phyloP scores from a whole-genome alignment of 2,113 vertebrate genomes.

The Phycodurus eques region DNA sequence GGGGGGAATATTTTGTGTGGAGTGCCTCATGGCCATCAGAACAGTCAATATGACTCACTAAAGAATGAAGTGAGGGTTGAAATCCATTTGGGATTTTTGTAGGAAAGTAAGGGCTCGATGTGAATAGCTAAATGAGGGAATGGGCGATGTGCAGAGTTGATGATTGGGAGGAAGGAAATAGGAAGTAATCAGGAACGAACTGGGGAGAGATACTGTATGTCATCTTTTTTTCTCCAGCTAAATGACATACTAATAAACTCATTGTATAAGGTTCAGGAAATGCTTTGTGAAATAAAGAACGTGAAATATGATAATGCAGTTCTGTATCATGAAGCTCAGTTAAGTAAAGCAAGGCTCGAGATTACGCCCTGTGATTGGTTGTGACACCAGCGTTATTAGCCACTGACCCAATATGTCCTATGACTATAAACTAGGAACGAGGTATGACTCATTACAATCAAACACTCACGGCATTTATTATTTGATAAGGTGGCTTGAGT shows the following conservation, averaged over 20 bases:
- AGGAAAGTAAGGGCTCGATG: conserved; percentile 26
- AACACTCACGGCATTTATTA: conserved; percentile 19
- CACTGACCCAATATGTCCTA: too few species aligned
- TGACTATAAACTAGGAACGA: neutral
- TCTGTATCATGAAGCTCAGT: conserved; percentile 18
- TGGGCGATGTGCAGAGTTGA: conserved; percentile 13
- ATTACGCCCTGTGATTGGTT: neutral
- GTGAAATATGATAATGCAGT: neutral
- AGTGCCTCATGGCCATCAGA: conserved; percentile 43
- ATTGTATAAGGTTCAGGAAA: conserved; percentile 18
- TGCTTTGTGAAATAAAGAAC: conserved; percentile 11
- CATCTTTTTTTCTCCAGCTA: conserved; percentile 32
- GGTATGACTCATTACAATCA: neutral
- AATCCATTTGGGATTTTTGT: conserved; percentile 41
- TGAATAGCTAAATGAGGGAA: conserved; percentile 50
- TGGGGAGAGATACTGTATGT: conserved; percentile 12
- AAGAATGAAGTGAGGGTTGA: conserved; percentile 34
- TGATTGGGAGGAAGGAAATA: conserved; percentile 34
- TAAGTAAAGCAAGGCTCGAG: conserved; percentile 16
- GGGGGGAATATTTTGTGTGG: conserved; percentile 41
- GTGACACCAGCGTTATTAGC: too few species aligned
- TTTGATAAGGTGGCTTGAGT: conserved; percentile 7
- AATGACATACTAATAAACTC: conserved; percentile 24
- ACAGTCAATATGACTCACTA: conserved; percentile 44
- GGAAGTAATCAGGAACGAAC: conserved; percentile 34